phyloP scores from a whole-genome alignment of 2,888 invertebrate genomes.

The Acleris literana region DNA sequence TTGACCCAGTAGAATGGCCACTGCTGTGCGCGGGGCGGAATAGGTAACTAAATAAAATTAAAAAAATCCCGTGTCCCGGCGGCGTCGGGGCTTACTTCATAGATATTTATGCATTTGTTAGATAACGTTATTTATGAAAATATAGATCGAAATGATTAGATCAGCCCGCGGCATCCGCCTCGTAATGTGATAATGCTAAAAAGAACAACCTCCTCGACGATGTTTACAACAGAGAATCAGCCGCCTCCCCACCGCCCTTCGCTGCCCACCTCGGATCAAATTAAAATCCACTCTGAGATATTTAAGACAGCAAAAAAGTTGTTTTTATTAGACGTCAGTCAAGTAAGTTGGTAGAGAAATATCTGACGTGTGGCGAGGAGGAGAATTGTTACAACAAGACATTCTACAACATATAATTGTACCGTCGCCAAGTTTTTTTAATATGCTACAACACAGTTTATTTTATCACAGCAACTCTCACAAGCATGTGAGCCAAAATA shows the following conservation, averaged over 20 bases:
- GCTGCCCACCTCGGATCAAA: conserved; percentile 13
- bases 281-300: conserved; percentile 30
- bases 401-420: neutral
- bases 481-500: too few relatives aligned
- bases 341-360: neutral
- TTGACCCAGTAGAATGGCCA: too few relatives aligned
- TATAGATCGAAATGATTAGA: conserved; percentile 3
- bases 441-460: too few relatives aligned
- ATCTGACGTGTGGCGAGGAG: neutral
- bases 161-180: conserved; percentile 9
- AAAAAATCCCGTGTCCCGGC: too few relatives aligned
- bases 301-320: conserved; percentile 28
- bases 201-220: neutral
- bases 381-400: neutral
- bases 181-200: conserved; percentile 19
- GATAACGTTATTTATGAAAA: neutral
- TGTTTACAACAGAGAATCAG: too few relatives aligned
- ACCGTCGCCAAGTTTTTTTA: too few relatives aligned
- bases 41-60: too few relatives aligned
- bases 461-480: too few relatives aligned
- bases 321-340: conserved; percentile 20
- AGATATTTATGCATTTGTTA: too few relatives aligned
- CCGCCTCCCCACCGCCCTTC: neutral
- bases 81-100: too few relatives aligned
- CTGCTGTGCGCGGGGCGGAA: too few relatives aligned